Evolutionary conservation across 1,140 invertebrate genomes (phyloP), one percentile per base, ranked within the genome.

Genomic region (Drosophila tropicalis): DNA sequence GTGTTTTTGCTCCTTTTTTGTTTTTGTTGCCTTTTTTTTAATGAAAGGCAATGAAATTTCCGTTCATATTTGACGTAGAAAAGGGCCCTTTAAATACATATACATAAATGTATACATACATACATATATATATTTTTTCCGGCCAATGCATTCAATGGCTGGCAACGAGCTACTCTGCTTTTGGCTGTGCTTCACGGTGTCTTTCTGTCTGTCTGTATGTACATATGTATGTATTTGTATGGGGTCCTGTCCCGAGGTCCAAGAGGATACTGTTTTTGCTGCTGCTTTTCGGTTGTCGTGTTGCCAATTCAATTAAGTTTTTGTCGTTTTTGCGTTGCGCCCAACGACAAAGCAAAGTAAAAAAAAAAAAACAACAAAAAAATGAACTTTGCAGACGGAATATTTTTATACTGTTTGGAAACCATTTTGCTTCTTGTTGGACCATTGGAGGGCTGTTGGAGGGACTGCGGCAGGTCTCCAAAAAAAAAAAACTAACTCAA

Each of bases 41-140:
- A 86, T 85, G 82, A 85, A 67, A 70, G 67, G 55, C 71, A 86
- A 82, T 82, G 75, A 86, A 82, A 79, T 86, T 86, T 87, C 71
- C 83, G 68, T 75, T 72, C 70, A 81, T 70, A 54, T 47, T 72
- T 67, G 72, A 57, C 51, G 44, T 51, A 36, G 56, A 32, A 36
- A 58, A 58, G 29, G 56, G 56, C 17, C 56, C 56, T 58, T 58
- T 58, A 36, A 57, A 57, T 36, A 29, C 5, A 29, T 29, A 5
- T 29, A 29, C 0, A 5, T 22, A 22, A 1, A 22, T 22, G 3
- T 22, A 22, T 22, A 22, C n/a, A 25, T 25, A 5, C 4, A 25
- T 25, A 0, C 4, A 25, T 2, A 25, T 29, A 6, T 29, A 29
- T 29, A 6, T 29, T 29, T 29, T 29, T 39, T 58, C 32, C 19